Percentiles rank a stretch among this genome's conserved stretches.
Conservation (phyloP, 2,113 vertebrate genomes). For the Pteropus alecto region DNA sequence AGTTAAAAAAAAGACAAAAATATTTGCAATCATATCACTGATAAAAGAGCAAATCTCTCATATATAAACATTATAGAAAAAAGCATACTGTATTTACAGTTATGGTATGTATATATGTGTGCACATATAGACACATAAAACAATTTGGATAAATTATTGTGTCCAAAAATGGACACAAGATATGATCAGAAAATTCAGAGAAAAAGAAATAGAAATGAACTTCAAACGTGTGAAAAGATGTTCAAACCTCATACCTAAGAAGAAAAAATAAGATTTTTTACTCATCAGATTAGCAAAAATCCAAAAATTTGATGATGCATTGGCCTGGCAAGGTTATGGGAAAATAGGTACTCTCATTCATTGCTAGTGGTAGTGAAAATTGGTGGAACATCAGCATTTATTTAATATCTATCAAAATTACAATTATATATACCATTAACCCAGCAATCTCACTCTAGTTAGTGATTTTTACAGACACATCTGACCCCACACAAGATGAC, state of each 20-base stretch:
- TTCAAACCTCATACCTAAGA: neutral
- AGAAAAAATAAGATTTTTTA: neutral
- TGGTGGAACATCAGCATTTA: neutral
- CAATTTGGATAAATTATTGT: neutral
- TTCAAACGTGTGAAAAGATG: neutral
- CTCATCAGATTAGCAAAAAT: slow-evolving; percentile 9
- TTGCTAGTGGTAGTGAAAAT: neutral
- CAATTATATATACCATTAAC: neutral
- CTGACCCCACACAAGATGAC: neutral
- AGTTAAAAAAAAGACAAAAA: neutral
- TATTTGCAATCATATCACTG: neutral
- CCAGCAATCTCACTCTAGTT: neutral
- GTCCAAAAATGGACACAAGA: neutral
- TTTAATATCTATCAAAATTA: neutral
- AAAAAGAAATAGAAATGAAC: neutral
- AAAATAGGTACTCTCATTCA: neutral
- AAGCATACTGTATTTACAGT: neutral
- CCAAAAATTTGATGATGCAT: neutral
- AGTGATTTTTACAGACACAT: neutral
- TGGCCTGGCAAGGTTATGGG: neutral
- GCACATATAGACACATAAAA: neutral
- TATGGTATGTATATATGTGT: neutral
- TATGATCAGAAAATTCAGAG: neutral
- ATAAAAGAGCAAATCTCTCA: neutral
- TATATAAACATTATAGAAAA: neutral